phyloP scores from a whole-genome alignment of 92 coral and sea anemone genomes.

The Palythoa heliodiscus region DNA sequence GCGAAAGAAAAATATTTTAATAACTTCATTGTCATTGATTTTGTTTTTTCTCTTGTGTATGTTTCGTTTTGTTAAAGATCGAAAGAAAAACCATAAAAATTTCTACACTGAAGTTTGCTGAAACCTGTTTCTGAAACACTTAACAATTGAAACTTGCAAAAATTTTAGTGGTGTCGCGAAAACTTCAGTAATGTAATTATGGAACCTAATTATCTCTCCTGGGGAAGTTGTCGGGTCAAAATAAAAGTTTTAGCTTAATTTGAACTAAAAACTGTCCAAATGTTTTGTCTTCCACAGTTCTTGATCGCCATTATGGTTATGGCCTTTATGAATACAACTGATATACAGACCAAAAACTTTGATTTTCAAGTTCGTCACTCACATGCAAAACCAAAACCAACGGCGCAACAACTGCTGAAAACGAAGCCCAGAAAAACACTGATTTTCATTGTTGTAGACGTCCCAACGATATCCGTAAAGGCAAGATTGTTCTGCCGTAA shows the following conservation, averaged over 20 bases:
- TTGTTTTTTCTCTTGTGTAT: too few relatives aligned
- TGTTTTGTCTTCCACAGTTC: not conserved
- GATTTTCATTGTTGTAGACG: not conserved
- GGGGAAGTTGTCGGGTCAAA: not conserved
- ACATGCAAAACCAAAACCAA: slow-evolving; percentile 5
- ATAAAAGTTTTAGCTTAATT: not conserved
- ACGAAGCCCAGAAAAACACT: not conserved
- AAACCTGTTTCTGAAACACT: too few relatives aligned
- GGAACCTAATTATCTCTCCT: not conserved
- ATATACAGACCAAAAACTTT: not conserved
- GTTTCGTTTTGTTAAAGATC: too few relatives aligned
- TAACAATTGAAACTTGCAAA: too few relatives aligned
- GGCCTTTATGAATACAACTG: not conserved
- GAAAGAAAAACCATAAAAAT: too few relatives aligned
- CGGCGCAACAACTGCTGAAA: not conserved
- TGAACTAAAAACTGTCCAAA: not conserved
- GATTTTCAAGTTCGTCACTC: not conserved
- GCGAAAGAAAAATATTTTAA: too few relatives aligned
- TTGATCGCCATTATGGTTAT: not conserved
- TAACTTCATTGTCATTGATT: too few relatives aligned
- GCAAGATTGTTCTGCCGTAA: slow-evolving; percentile 24
- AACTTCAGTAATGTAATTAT: too few relatives aligned
- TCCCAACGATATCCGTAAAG: slow-evolving; percentile 21
- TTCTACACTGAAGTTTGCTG: too few relatives aligned
- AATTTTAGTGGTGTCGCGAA: too few relatives aligned